phyloP scores from a whole-genome alignment of 2,888 invertebrate genomes.

The Selenia dentaria region DNA sequence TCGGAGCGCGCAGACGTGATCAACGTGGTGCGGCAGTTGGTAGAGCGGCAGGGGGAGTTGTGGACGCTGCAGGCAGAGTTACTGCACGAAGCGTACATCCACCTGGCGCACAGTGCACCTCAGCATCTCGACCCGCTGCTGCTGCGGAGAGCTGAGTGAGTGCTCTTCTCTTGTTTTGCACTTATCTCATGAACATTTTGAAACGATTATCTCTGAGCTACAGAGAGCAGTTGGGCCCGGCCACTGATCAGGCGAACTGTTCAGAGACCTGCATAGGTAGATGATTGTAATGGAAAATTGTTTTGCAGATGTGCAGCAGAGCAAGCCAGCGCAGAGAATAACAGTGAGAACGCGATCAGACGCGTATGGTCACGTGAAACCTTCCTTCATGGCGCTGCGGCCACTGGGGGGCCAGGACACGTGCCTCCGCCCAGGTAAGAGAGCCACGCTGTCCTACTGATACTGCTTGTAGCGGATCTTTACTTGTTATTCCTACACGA shows the following conservation, averaged over 20 bases:
- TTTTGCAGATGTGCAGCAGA: slow-evolving; percentile 46
- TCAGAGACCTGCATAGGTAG: no score
- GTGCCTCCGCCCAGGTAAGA: slow-evolving; percentile 45
- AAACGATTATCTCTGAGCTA: no score
- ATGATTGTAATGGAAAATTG: no score
- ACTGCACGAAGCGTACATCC: slow-evolving; percentile 93
- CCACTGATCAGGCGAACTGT: no score
- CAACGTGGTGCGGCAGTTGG: slow-evolving; percentile 90
- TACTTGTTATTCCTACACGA: no score
- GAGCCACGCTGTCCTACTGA: no score
- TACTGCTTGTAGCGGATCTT: no score
- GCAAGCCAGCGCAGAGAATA: slow-evolving; percentile 41
- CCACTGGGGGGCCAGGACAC: slow-evolving; percentile 86
- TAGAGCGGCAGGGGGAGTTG: slow-evolving; percentile 87
- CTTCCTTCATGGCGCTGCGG: slow-evolving; percentile 89
- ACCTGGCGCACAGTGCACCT: slow-evolving; percentile 94
- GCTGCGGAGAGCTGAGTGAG: slow-evolving; percentile 78
- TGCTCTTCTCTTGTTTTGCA: no score
- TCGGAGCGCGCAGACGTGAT: slow-evolving; percentile 95
- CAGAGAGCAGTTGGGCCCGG: no score
- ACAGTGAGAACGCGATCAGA: slow-evolving; percentile 44
- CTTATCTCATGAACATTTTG: no score
- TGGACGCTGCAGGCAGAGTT: slow-evolving; percentile 90
- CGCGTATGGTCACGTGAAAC: slow-evolving; percentile 90
- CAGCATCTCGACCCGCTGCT: slow-evolving; percentile 90